Percentiles rank a stretch among this genome's conserved stretches.
Conservation (phyloP, 2,797 vertebrate species). For the Mus caroli region DNA sequence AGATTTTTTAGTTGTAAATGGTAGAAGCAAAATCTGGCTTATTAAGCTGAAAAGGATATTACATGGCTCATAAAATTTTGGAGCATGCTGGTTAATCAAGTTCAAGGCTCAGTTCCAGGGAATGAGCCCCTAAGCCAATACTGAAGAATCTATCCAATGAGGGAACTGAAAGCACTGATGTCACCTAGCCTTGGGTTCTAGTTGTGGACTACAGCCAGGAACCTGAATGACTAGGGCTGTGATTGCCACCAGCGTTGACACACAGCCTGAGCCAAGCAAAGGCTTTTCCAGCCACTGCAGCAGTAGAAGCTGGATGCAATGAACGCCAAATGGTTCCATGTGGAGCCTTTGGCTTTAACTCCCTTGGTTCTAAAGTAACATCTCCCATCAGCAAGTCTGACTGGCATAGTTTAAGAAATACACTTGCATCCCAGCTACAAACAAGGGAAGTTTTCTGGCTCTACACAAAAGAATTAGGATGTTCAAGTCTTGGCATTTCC, state of each 20-base stretch:
- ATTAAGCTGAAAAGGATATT: slow-evolving; percentile 66
- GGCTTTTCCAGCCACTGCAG: not conserved
- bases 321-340: not conserved
- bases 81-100: slow-evolving; percentile 35
- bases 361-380: not conserved
- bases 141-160: not conserved
- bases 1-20: slow-evolving; percentile 7
- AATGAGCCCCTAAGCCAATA: not conserved
- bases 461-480: not conserved
- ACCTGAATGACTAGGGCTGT: not conserved
- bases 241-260: not conserved
- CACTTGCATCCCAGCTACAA: not conserved
- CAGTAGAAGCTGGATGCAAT: not conserved
- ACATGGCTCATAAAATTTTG: slow-evolving; percentile 58
- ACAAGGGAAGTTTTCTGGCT: slow-evolving; percentile 6
- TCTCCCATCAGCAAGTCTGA: not conserved
- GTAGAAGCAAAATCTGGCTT: slow-evolving; percentile 61
- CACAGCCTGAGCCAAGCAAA: not conserved
- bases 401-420: not conserved
- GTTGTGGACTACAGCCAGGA: not conserved
- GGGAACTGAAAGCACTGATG: not conserved
- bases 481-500: not conserved
- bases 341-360: not conserved
- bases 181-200: slow-evolving; percentile 8
- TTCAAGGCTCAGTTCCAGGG: slow-evolving; percentile 37